Evolutionary conservation across 2,888 invertebrate genomes (phyloP).

Genomic region (Abrostola tripartita): DNA sequence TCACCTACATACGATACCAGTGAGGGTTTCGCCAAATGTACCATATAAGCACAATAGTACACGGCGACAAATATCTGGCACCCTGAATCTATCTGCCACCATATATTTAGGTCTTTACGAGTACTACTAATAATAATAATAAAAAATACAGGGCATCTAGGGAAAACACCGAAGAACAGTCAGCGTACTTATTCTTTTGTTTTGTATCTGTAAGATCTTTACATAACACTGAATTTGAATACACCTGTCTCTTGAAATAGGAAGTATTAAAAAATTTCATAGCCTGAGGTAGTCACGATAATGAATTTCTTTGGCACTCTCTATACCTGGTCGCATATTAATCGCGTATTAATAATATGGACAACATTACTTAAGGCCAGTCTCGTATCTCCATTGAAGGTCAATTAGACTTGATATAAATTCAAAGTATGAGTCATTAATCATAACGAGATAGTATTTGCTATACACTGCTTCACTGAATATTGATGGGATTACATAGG

Average conservation of each 20-base stretch:
- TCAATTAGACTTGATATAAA: slow-evolving; percentile 36
- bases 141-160: neutral
- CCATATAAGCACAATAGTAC: slow-evolving; percentile 21
- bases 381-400: slow-evolving; percentile 58
- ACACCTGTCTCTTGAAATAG: slow-evolving; percentile 23
- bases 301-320: slow-evolving; percentile 46
- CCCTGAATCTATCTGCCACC: neutral
- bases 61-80: neutral
- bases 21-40: slow-evolving; percentile 24
- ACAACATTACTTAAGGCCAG: slow-evolving; percentile 56
- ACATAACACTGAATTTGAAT: slow-evolving; percentile 8
- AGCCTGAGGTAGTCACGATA: slow-evolving; percentile 28
- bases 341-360: slow-evolving; percentile 55
- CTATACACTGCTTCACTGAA: slow-evolving; percentile 28
- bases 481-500: slow-evolving; percentile 51
- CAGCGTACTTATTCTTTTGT: neutral
- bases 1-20: slow-evolving; percentile 47
- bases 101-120: neutral
- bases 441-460: slow-evolving; percentile 34
- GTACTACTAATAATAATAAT: no score
- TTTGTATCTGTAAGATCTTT: neutral
- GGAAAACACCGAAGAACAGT: neutral
- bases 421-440: slow-evolving; percentile 39
- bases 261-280: slow-evolving; percentile 26
- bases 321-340: slow-evolving; percentile 33